A percentile compares a stretch with the other conserved stretches of the same genome.
Evolutionary conservation across 2,113 vertebrate species (phyloP).

Genomic region (Butastur rufipennis): DNA sequence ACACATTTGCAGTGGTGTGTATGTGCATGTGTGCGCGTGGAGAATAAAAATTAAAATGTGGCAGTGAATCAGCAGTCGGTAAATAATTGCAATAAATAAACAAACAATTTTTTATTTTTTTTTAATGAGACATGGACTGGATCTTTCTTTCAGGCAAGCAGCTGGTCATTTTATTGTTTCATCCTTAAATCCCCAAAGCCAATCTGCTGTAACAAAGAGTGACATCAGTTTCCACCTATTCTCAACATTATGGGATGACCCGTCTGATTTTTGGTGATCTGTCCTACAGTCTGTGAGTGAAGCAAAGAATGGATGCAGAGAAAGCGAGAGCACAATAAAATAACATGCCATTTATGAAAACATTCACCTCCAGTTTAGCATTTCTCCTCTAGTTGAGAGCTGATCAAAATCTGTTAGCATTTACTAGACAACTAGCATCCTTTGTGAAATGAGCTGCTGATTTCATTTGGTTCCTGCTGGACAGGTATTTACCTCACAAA

Average conservation of each 20-base stretch:
- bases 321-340: background rate
- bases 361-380: background rate
- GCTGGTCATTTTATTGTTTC: background rate
- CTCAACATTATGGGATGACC: background rate
- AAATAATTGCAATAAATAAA: conserved; percentile 51
- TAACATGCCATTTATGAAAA: background rate
- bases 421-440: background rate
- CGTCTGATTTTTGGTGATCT: background rate
- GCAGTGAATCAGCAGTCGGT: conserved; percentile 49
- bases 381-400: background rate
- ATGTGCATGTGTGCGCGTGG: background rate
- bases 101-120: background rate
- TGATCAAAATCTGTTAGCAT: background rate
- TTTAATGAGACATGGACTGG: background rate
- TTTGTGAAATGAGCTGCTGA: background rate
- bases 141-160: background rate
- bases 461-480: background rate
- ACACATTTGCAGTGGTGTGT: background rate
- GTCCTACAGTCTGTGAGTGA: background rate
- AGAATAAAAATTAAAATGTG: conserved; percentile 46
- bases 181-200: background rate
- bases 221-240: background rate
- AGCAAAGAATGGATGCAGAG: background rate
- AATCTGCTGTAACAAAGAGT: background rate
- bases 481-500: background rate